Evolutionary conservation across 2,797 vertebrate species (phyloP).

Genomic region (Smutsia gigantea): DNA sequence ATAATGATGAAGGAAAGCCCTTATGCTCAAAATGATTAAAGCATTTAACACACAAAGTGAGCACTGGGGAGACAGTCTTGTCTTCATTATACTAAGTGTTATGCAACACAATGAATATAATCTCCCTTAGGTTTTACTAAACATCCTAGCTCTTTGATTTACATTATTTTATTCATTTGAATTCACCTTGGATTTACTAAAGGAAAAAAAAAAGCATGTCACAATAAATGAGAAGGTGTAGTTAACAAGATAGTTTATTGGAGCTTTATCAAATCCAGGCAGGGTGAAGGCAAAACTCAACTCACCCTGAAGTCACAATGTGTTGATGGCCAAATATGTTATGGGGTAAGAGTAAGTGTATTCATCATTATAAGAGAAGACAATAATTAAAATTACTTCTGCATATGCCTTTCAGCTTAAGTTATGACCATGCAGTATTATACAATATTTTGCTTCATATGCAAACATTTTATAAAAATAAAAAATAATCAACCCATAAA

Average conservation of each 20-base stretch:
- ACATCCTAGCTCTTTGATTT: slow-evolving; percentile 66
- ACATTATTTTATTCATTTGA: slow-evolving; percentile 72
- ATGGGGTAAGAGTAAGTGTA: slow-evolving; percentile 8
- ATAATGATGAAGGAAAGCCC: slow-evolving; percentile 36
- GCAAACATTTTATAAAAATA: slow-evolving; percentile 38
- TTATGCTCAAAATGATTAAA: slow-evolving; percentile 61
- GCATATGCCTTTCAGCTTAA: not conserved
- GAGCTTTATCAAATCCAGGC: slow-evolving; percentile 52
- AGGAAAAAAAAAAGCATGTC: not conserved
- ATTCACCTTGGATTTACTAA: slow-evolving; percentile 60
- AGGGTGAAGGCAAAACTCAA: slow-evolving; percentile 27
- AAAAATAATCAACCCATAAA: not conserved
- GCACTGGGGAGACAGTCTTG: slow-evolving; percentile 45
- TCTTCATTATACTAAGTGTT: slow-evolving; percentile 65
- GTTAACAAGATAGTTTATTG: slow-evolving; percentile 68
- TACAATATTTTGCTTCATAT: slow-evolving; percentile 23
- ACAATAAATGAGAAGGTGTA: slow-evolving; percentile 38
- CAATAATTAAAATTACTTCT: slow-evolving; percentile 58
- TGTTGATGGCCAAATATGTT: slow-evolving; percentile 21
- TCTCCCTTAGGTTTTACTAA: slow-evolving; percentile 64
- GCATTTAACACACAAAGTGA: slow-evolving; percentile 56
- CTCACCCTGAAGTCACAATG: slow-evolving; percentile 15
- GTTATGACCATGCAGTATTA: slow-evolving; percentile 5
- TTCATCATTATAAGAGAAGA: slow-evolving; percentile 55
- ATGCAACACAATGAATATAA: slow-evolving; percentile 48